These are phyloP conservation scores for Menidia menidia DNA, from an alignment of 2,797 vertebrate species.

Conservation along the genomic window DNA sequence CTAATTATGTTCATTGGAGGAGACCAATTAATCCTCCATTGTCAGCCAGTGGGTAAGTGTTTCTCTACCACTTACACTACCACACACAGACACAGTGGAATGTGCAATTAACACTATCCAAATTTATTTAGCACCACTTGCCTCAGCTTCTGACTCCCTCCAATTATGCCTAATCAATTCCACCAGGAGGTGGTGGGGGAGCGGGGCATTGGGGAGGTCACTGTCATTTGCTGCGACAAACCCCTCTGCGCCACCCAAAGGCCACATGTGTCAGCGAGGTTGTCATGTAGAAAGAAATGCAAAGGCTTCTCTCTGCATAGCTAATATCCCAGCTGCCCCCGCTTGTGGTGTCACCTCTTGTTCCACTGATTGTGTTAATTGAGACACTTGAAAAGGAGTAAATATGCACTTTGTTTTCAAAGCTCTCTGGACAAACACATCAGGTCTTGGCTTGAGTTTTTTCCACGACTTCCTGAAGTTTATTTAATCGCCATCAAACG, in stretches of 20 bases:
- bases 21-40: constrained; percentile 91
- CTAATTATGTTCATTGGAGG: constrained; percentile 92
- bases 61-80: constrained; percentile 83
- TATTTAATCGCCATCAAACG: constrained; percentile 16
- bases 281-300: constrained; percentile 54
- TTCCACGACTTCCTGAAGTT: not conserved
- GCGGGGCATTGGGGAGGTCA: constrained; percentile 72
- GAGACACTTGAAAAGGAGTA: constrained; percentile 38
- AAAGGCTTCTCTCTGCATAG: constrained; percentile 48
- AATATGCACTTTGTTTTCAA: constrained; percentile 33
- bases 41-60: constrained; percentile 89
- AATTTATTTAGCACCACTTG: constrained; percentile 90
- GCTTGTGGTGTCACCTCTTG: constrained; percentile 14
- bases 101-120: constrained; percentile 89
- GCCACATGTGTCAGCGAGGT: constrained; percentile 67
- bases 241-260: constrained; percentile 72
- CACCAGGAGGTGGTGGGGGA: constrained; percentile 75
- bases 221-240: constrained; percentile 77
- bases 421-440: constrained; percentile 25
- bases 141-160: constrained; percentile 86
- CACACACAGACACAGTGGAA: constrained; percentile 86
- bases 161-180: constrained; percentile 90
- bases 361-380: constrained; percentile 57
- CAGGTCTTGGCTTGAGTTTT: not conserved
- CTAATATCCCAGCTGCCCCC: constrained; percentile 43